Percentiles rank a stretch among this genome's conserved stretches.
phyloP scores from a whole-genome alignment of 2,797 vertebrate genomes.

The Fringilla coelebs region DNA sequence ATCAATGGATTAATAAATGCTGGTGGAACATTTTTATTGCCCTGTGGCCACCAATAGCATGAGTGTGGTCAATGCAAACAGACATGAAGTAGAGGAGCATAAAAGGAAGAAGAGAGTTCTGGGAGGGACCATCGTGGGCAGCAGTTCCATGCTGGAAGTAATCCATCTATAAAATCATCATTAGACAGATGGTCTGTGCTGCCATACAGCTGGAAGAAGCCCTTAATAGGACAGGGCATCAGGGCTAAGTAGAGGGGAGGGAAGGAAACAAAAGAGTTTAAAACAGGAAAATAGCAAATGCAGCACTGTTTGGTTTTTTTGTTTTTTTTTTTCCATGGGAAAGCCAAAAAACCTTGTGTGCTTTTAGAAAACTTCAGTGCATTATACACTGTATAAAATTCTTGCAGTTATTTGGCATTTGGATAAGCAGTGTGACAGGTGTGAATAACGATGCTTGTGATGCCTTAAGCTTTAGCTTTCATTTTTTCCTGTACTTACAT shows the following conservation, averaged over 20 bases:
- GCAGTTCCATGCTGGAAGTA: neutral
- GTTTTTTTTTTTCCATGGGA: neutral
- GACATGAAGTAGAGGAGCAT: neutral
- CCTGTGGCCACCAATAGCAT: neutral
- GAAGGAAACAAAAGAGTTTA: neutral
- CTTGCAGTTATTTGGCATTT: neutral
- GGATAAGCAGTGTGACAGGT: neutral
- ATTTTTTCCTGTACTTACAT: neutral
- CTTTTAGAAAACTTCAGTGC: neutral
- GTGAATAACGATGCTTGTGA: neutral
- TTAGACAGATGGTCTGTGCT: neutral
- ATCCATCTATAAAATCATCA: neutral
- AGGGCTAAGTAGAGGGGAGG: neutral
- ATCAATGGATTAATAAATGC: neutral
- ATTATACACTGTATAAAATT: neutral
- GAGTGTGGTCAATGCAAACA: neutral
- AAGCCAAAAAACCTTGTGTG: rapidly evolving
- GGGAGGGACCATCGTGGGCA: neutral
- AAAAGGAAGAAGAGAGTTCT: neutral
- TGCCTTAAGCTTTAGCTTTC: neutral
- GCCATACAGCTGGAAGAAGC: neutral
- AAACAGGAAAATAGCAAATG: neutral
- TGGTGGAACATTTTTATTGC: neutral
- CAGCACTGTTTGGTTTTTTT: too few relatives aligned
- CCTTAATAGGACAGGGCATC: neutral